Percentiles rank a stretch among this genome's conserved stretches.
Evolutionary conservation across 2,888 invertebrate genomes (phyloP).

Genomic region (Nudaria mundana): DNA sequence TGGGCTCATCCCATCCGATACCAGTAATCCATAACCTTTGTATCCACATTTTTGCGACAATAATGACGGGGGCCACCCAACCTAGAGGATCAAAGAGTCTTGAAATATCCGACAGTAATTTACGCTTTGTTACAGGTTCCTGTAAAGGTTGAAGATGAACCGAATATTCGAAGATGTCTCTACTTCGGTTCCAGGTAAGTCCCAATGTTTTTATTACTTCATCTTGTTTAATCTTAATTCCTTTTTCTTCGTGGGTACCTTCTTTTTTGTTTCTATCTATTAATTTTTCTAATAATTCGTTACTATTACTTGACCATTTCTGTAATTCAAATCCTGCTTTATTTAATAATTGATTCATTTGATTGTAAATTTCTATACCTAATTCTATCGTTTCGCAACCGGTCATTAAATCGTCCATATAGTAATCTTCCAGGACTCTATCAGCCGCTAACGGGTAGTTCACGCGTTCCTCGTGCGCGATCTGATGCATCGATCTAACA

Average conservation of each 20-base stretch:
- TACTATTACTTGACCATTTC: no score
- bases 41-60: neutral
- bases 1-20: neutral
- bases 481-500: constrained; percentile 1
- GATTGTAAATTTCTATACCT: constrained; percentile 1
- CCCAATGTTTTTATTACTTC: neutral
- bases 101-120: no score
- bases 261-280: no score
- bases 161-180: neutral
- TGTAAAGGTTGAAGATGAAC: neutral
- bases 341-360: constrained; percentile 13
- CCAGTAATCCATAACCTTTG: neutral
- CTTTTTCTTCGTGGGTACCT: no score
- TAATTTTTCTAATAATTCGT: no score
- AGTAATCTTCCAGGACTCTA: constrained; percentile 1
- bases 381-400: constrained; percentile 4
- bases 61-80: neutral
- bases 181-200: neutral
- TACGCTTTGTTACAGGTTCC: neutral
- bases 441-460: constrained; percentile 1
- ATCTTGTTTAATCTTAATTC: neutral
- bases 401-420: constrained; percentile 6
- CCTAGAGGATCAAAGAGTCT: neutral
- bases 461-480: constrained; percentile 2
- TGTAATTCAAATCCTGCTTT: constrained; percentile 1